A percentile compares a stretch with the other conserved stretches of the same genome.
These are phyloP conservation scores for Kryptopterus vitreolus DNA, from an alignment of 2,797 vertebrate genomes.

Conservation along the genomic window DNA sequence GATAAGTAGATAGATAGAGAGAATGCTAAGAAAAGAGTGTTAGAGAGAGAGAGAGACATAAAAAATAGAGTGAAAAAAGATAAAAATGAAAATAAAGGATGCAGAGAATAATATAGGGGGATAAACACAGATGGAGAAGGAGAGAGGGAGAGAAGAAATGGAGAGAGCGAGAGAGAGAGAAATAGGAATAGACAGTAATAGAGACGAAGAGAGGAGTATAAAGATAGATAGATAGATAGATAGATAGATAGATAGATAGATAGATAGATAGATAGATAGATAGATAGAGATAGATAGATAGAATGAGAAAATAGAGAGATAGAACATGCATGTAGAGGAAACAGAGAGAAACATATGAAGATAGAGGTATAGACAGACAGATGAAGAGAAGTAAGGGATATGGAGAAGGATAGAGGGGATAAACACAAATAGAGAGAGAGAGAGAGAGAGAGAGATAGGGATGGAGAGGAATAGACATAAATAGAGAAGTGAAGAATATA, in stretches of 20 bases:
- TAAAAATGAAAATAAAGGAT: background rate
- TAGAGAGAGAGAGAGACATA: background rate
- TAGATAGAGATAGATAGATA: background rate
- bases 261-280: too few species aligned
- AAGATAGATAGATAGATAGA: background rate
- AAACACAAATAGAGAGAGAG: background rate
- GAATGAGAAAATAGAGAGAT: background rate
- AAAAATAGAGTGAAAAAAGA: background rate
- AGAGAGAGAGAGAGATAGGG: conserved; percentile 15
- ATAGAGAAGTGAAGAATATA: background rate
- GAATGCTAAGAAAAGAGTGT: background rate
- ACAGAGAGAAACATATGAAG: too few species aligned
- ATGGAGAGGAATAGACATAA: background rate
- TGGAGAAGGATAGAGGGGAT: background rate
- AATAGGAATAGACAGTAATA: conserved; percentile 18
- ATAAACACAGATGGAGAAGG: background rate
- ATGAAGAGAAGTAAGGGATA: background rate
- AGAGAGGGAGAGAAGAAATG: too few species aligned
- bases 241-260: background rate
- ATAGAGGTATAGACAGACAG: too few species aligned
- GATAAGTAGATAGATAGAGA: background rate
- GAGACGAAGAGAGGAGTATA: background rate
- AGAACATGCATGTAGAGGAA: too few species aligned
- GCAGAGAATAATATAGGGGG: too few species aligned
- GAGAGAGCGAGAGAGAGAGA: background rate